Percentiles rank a stretch among this genome's conserved stretches.
These are phyloP conservation scores for Stictonetta naevosa DNA, from an alignment of 2,113 vertebrate genomes.

Conservation along the genomic window DNA sequence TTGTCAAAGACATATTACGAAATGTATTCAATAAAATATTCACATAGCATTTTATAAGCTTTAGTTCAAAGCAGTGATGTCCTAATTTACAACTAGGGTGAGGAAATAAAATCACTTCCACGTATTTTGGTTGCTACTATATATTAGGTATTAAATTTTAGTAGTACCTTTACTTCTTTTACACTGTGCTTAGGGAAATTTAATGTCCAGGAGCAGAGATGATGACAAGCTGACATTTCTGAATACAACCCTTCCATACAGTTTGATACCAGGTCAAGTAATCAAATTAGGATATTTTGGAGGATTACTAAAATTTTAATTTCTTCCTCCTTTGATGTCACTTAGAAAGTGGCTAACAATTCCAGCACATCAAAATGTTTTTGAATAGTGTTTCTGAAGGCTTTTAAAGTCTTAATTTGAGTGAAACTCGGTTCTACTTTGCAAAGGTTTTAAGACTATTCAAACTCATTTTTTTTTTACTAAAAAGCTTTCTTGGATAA, in stretches of 20 bases:
- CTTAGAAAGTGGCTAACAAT: constrained; percentile 23
- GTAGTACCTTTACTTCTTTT: background rate
- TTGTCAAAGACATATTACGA: background rate
- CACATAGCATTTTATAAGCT: background rate
- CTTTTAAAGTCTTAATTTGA: constrained; percentile 49
- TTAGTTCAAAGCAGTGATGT: background rate
- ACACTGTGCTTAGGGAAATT: background rate
- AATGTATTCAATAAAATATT: background rate
- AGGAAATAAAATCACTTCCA: background rate
- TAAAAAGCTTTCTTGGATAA: constrained; percentile 58
- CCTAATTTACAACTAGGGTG: background rate
- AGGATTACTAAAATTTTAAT: constrained; percentile 33
- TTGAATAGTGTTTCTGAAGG: constrained; percentile 32
- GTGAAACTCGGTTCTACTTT: constrained; percentile 14
- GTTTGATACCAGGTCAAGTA: constrained; percentile 8
- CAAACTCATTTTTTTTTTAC: constrained; percentile 7
- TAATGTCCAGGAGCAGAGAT: background rate
- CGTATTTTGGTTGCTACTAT: background rate
- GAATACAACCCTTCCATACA: background rate
- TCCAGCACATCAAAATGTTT: constrained; percentile 30
- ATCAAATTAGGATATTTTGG: constrained; percentile 24
- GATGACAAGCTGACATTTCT: background rate
- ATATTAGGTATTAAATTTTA: background rate
- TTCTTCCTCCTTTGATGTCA: constrained; percentile 34
- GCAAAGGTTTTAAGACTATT: constrained; percentile 7